Base-by-base conservation (phyloP, 2,113 vertebrate species). In the Microcebus lehilahytsara region DNA sequence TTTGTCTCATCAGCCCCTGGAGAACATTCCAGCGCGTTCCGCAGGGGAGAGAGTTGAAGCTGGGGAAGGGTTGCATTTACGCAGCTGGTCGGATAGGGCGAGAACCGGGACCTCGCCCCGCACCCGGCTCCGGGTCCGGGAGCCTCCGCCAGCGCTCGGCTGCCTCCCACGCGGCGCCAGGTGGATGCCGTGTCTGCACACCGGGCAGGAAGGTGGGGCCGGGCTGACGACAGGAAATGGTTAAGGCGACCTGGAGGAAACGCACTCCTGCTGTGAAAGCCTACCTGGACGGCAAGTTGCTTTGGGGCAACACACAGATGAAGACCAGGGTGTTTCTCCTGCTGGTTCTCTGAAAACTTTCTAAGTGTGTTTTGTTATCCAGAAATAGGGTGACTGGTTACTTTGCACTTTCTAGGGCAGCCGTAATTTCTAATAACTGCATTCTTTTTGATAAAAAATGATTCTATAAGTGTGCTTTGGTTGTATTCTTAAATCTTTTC, bases 31-130 rank as follows among this genome's bases (percentile, higher is more conserved):
- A 10, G 25, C 60, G 30, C 60, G 13, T 25, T 67, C 56, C 25
- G 3, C 46, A 37, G 58, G 56, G 16, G 34, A 85, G 72, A 37
- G 79, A 62, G 71, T 3, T 8, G 58, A 81, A 17, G 27, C 64
- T 22, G 32, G 8, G 23, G 66, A 42, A 64, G 7, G 30, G 53
- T 40, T 69, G 27, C 49, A 51, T 27, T 83, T 30, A 12, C 75
- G 20, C 56, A 56, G 23, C 16, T 20, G 17, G 53, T 2, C 53
- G 11, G 27, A 34, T 16, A 30, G 53, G 3, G 0, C 2, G 3
- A 72, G 53, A 90, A 56, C 30, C 32, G 25, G n/a, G 40, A 16
- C 32, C 23, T 9, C 32, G 1, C 8, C 20, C 30, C 16, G 22
- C 58, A 25, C n/a, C 30, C 85, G 49, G 81, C 51, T 51, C 58